These are phyloP conservation scores for Anhinga rufa DNA, from an alignment of 2,113 vertebrate genomes.

Conservation along the genomic window DNA sequence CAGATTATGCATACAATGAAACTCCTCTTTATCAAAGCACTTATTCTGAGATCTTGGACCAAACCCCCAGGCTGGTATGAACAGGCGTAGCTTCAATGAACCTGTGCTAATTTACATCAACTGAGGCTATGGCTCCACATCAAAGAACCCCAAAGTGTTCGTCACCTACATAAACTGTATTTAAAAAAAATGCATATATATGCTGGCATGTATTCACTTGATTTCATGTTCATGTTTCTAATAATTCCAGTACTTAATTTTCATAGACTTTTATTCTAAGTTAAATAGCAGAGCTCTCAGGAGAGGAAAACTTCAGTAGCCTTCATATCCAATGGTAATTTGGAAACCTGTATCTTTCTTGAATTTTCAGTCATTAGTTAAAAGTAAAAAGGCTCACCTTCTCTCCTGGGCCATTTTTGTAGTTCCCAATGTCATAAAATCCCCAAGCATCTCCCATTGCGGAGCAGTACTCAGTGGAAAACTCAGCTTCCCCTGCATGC, in stretches of 20 bases:
- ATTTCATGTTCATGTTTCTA: neutral
- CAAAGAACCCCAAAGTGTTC: neutral
- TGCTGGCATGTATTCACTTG: neutral
- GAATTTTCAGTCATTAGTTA: neutral
- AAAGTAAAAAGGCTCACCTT: neutral
- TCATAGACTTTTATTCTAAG: neutral
- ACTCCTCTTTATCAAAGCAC: neutral
- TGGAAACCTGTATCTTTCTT: neutral
- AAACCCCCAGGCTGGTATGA: neutral
- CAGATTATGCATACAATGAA: neutral
- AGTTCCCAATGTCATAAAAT: neutral
- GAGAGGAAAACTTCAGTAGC: neutral
- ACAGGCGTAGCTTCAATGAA: neutral
- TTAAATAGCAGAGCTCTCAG: neutral
- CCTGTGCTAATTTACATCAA: neutral
- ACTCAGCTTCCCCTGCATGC: neutral
- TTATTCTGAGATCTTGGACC: neutral
- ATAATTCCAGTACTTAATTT: neutral
- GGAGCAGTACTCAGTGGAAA: neutral
- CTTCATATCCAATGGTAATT: neutral
- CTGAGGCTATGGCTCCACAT: slow-evolving; percentile 4
- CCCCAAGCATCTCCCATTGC: neutral
- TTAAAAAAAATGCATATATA: neutral
- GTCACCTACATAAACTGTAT: slow-evolving; percentile 1
- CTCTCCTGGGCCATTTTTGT: neutral